These are phyloP conservation scores for Eubasilissa splendida DNA, from an alignment of 2,888 invertebrate species.

Conservation along the genomic window DNA sequence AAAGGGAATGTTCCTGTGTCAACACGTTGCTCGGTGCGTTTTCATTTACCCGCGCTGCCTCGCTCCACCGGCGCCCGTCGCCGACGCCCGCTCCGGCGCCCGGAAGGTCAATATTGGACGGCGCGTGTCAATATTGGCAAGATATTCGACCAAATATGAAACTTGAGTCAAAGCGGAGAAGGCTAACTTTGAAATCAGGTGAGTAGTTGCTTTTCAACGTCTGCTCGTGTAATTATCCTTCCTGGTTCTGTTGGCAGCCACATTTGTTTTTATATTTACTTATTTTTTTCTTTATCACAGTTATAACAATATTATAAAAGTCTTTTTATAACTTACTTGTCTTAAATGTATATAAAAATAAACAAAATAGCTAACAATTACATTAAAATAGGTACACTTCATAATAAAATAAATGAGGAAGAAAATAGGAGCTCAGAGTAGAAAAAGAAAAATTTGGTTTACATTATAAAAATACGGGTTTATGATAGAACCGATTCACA, in stretches of 20 bases:
- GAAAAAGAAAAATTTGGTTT: no score
- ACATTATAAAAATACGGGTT: no score
- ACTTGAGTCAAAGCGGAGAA: constrained; percentile 24
- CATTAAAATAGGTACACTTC: no score
- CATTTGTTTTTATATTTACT: no score
- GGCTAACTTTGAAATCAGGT: constrained; percentile 31
- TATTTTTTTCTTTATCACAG: no score
- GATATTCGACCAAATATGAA: constrained; percentile 45
- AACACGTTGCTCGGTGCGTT: constrained; percentile 35
- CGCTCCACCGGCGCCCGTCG: constrained; percentile 1
- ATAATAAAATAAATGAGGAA: no score
- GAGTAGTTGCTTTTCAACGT: not conserved
- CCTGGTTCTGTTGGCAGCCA: not conserved
- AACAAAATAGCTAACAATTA: no score
- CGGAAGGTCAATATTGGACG: constrained; percentile 54
- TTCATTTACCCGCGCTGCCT: constrained; percentile 38
- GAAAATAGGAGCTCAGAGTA: no score
- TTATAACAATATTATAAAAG: no score
- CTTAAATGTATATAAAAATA: no score
- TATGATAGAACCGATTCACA: no score
- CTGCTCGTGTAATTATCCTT: not conserved
- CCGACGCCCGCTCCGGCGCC: constrained; percentile 25
- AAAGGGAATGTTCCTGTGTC: constrained; percentile 29
- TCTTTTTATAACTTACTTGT: no score
- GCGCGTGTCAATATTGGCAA: constrained; percentile 46